Evolutionary conservation across 2,888 invertebrate genomes (phyloP).

Genomic region (Mylabris sibirica): DNA sequence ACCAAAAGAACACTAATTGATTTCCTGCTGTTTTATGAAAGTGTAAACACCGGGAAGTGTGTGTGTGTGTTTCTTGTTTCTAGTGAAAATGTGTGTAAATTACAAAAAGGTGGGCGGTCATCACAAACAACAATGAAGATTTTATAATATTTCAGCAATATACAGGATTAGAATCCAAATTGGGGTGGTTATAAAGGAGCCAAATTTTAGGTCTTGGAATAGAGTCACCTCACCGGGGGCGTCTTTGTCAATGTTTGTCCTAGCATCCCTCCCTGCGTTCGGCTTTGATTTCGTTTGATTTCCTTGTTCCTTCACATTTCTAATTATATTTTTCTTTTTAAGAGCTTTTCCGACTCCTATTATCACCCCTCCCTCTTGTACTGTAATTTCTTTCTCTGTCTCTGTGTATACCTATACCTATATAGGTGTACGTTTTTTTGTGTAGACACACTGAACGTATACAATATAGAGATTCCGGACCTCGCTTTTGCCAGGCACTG

Average conservation of each 20-base stretch:
- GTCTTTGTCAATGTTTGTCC: conserved; percentile 25
- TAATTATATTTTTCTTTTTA: conserved; percentile 58
- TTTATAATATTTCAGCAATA: neutral
- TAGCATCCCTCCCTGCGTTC: conserved; percentile 16
- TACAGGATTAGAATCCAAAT: neutral
- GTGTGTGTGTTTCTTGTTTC: neutral
- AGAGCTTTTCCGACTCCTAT: conserved; percentile 52
- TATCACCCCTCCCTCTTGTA: conserved; percentile 56
- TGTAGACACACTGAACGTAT: neutral
- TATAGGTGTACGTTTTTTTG: neutral
- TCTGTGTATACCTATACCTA: neutral
- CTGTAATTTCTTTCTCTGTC: conserved; percentile 50
- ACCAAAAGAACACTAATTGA: neutral
- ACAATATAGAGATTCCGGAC: neutral
- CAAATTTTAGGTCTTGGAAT: conserved; percentile 5
- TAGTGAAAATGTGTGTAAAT: conserved; percentile 6
- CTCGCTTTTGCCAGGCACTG: conserved; percentile 39
- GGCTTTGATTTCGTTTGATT: conserved; percentile 50
- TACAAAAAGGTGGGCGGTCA: conserved; percentile 11
- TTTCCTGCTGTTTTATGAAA: conserved; percentile 16
- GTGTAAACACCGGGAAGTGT: neutral
- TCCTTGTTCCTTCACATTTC: conserved; percentile 54
- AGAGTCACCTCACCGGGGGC: conserved; percentile 20
- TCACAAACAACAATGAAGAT: too few species aligned
- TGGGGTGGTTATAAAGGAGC: neutral